Evolutionary conservation across 2,797 vertebrate species (phyloP).

Genomic region (Sparidentex hasta): DNA sequence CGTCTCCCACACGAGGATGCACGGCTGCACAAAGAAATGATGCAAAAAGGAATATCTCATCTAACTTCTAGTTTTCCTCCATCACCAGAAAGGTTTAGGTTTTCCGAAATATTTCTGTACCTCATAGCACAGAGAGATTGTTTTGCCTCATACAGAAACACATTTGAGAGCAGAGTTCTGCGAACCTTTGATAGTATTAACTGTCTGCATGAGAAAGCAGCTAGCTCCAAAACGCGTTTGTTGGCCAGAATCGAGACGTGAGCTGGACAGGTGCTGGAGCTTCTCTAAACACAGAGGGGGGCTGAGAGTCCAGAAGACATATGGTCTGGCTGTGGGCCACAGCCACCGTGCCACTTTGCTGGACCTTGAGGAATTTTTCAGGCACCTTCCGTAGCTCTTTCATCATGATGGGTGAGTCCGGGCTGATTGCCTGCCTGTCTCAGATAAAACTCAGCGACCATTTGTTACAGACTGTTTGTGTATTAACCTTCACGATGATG

Average conservation of each 20-base stretch:
- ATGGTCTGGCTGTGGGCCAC: constrained; percentile 61
- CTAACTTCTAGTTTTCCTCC: constrained; percentile 31
- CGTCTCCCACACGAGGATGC: constrained; percentile 1
- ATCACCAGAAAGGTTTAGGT: neutral
- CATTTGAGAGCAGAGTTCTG: constrained; percentile 5
- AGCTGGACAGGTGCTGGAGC: constrained; percentile 57
- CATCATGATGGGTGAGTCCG: constrained; percentile 41
- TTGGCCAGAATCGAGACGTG: constrained; percentile 47
- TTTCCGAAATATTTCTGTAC: too few species aligned
- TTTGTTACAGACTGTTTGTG: constrained; percentile 46
- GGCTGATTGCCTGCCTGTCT: constrained; percentile 52
- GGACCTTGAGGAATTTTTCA: constrained; percentile 77
- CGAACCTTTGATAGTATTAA: constrained; percentile 13
- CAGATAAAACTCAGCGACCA: constrained; percentile 52
- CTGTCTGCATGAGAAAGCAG: constrained; percentile 28
- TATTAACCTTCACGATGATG: constrained; percentile 10
- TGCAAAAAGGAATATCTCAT: constrained; percentile 30
- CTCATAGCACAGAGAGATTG: constrained; percentile 8
- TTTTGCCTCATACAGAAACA: constrained; percentile 8
- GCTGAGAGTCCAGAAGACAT: constrained; percentile 60
- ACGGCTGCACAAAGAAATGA: constrained; percentile 19
- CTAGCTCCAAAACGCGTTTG: constrained; percentile 30
- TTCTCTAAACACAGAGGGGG: constrained; percentile 53
- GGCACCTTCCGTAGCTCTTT: constrained; percentile 55
- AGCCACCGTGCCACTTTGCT: constrained; percentile 56